phyloP scores from a whole-genome alignment of 2,113 vertebrate species.

The Siniperca chuatsi region DNA sequence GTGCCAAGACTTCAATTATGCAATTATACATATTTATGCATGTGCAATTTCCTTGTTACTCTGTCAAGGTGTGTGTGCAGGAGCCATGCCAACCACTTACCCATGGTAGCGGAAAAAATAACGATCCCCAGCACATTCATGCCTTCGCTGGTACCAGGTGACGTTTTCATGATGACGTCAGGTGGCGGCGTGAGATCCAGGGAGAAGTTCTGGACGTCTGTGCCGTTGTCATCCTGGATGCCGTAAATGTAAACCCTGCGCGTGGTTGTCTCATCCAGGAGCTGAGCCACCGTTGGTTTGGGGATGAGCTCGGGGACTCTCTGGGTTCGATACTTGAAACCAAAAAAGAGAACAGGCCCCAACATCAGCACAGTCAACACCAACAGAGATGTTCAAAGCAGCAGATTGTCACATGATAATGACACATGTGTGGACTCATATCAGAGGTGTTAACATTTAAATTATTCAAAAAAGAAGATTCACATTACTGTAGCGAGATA shows the following conservation, averaged over 20 bases:
- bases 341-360: slow-evolving; percentile 5
- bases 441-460: neutral
- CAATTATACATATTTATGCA: neutral
- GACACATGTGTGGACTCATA: neutral
- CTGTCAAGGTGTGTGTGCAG: neutral
- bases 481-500: neutral
- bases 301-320: slow-evolving; percentile 89
- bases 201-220: slow-evolving; percentile 92
- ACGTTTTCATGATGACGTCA: slow-evolving; percentile 92
- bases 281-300: slow-evolving; percentile 82
- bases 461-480: neutral
- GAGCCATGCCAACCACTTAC: slow-evolving; percentile 73
- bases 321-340: slow-evolving; percentile 92
- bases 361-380: neutral
- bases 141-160: slow-evolving; percentile 94
- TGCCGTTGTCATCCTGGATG: slow-evolving; percentile 94
- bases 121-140: slow-evolving; percentile 99
- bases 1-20: neutral
- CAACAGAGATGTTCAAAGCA: neutral
- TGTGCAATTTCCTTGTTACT: neutral
- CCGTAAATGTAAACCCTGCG: slow-evolving; percentile 90
- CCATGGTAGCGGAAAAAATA: slow-evolving; percentile 98
- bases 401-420: neutral
- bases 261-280: slow-evolving; percentile 85
- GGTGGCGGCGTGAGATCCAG: slow-evolving; percentile 95